Evolutionary conservation across 1,140 invertebrate genomes (phyloP), one percentile per base, ranked within the genome.

Genomic region (Zaprionus ghesquierei): DNA sequence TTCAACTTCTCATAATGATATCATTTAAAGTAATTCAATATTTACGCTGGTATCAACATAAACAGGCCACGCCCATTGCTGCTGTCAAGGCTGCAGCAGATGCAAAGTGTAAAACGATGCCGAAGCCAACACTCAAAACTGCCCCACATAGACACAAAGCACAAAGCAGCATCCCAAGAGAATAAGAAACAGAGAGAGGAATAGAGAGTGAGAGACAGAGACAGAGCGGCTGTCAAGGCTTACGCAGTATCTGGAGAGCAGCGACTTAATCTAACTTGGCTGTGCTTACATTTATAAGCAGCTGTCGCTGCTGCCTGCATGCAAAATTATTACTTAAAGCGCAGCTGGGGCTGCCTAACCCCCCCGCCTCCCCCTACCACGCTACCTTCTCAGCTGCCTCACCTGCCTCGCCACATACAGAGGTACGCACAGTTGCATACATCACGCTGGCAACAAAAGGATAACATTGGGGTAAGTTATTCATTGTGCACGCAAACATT

Each of bases 401-500:
- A 13, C 20, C 20, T 29, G 9, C 5, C 20, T 12, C 2, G 18
- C 25, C 12, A 27, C 12, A 22, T 18, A 46, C 35, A 31, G 22
- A 13, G 62, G 25, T 53, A 76, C 74, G 64, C 63, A 79, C 41
- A 79, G 77, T 76, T 76, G 74, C 77, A 79, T 79, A 79, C 69
- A 78, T 75, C 72, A 71, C 49, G 68, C 61, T 75, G 61, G 73
- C 66, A 76, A 82, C 84, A 84, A 89, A 89, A 80, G 84, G 85
- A 89, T 89, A 89, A 89, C 84, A 89, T 80, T 80, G 54, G 54
- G 80, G 84, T 89, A 87, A 84, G 84, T 89, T 89, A 89, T 89
- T 89, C 84, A 89, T 89, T 89, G 84, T 89, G 85, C 84, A 89
- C 85, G 84, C 84, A 89, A 89, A 89, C 85, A 89, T 89, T 89